Evolutionary conservation across 1,140 invertebrate species (phyloP), one percentile per base, ranked within the genome.

Genomic region (Hycleus cichorii): DNA sequence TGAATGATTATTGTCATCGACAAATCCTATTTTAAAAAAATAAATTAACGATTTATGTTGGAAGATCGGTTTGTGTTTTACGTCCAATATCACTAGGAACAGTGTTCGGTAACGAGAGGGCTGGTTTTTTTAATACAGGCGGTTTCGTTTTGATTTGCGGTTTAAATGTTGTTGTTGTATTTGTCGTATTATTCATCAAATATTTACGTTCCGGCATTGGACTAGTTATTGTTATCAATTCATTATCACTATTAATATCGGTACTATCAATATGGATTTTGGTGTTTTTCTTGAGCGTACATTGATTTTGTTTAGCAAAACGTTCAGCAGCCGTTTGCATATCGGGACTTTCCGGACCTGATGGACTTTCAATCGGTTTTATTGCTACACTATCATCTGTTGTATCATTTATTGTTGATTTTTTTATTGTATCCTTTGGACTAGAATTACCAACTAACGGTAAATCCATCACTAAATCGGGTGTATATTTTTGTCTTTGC

Each of bases 401-500:
- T 47, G 53, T 64, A 1, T 62, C 44, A 26, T 59, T 61, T 18
- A 67, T 57, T 0, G 75, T 71, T 0, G 77, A 77, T 49, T 78
- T 81, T 26, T 78, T 76, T 9, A 66, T 66, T 0, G 66, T 64
- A 45, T 80, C 77, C 62, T 82, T 79, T 0, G 77, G 68, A 59
- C 69, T 73, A 45, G 68, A 69, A 56, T 67, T 67, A 10, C 65
- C 73, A 3, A 75, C 71, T 2, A 84, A 65, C 6, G 91, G 91
- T 47, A 93, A 75, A 73, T 93, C 90, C 80, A 93, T 88, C 27
- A 95, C 90, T n/a, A 95, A 76, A 74, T 95, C 91, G 1, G 91
- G 91, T 2, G 91, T 88, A 60, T 88, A 84, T 61, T 85, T 86
- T 67, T 77, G 81, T 48, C 78, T 74, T 42, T 67, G 67, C 46